Percentiles rank a stretch among this genome's conserved stretches.
Evolutionary conservation across 2,113 vertebrate genomes (phyloP).

Genomic region (Tursiops truncatus): DNA sequence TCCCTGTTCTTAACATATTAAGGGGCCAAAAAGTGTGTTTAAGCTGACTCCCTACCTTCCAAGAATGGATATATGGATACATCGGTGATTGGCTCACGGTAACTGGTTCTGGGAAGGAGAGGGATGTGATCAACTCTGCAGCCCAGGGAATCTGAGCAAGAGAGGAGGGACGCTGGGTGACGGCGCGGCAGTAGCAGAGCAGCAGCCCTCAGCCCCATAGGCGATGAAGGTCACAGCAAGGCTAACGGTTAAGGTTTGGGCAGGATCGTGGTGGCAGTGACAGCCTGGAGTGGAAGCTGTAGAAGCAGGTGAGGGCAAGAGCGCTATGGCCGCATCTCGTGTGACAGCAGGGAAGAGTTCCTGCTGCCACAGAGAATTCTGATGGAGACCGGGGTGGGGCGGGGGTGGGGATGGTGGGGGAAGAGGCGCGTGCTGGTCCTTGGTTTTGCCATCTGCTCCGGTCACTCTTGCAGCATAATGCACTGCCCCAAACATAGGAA

Average conservation of each 20-base stretch:
- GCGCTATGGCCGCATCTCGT: not conserved
- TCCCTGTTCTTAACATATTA: not conserved
- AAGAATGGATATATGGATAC: not conserved
- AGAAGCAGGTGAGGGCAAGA: not conserved
- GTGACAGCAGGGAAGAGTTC: not conserved
- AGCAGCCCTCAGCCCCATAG: not conserved
- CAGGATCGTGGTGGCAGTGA: not conserved
- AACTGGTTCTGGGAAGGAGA: not conserved
- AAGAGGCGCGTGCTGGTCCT: not conserved
- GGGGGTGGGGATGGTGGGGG: no score
- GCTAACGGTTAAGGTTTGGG: not conserved
- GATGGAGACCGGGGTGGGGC: not conserved
- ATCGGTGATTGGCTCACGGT: not conserved
- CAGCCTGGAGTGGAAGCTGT: not conserved
- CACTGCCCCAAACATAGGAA: not conserved
- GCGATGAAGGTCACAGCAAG: not conserved
- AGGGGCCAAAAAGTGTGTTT: not conserved
- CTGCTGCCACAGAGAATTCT: not conserved
- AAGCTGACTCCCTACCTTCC: not conserved
- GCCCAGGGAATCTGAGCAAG: not conserved
- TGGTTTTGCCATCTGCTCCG: not conserved
- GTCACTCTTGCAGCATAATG: not conserved
- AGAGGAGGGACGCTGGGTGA: not conserved
- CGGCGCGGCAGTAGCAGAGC: not conserved
- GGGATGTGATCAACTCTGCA: not conserved